These are phyloP conservation scores for Zoroaster sp. DNA, from an alignment of 53 echinoderm and acorn worm genomes.

Conservation along the genomic window DNA sequence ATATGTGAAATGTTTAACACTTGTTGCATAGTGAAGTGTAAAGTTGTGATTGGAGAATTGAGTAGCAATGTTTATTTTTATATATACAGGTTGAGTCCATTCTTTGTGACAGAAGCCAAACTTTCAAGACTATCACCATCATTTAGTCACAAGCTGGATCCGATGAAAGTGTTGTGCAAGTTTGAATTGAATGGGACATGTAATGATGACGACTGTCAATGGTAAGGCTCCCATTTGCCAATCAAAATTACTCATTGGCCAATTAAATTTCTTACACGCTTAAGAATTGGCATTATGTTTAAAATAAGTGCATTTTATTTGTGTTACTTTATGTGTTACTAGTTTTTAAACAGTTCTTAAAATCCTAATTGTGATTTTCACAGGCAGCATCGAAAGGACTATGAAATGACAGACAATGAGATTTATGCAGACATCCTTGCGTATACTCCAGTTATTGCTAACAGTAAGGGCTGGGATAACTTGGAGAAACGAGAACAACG, in stretches of 20 bases:
- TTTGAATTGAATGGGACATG: slow-evolving; percentile 93
- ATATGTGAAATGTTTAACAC: no score
- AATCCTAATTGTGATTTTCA: no score
- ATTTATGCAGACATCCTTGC: slow-evolving; percentile 64
- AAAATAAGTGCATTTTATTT: no score
- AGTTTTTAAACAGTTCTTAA: no score
- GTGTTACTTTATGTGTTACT: no score
- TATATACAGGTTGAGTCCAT: slow-evolving; percentile 74
- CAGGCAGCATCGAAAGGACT: slow-evolving; percentile 78
- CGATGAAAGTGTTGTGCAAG: slow-evolving; percentile 73
- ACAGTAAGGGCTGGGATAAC: background rate
- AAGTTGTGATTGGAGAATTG: background rate
- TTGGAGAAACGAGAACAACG: slow-evolving; percentile 22
- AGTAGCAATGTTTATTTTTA: no score
- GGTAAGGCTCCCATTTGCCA: slow-evolving; percentile 59
- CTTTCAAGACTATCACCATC: slow-evolving; percentile 62
- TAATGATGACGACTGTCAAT: slow-evolving; percentile 88
- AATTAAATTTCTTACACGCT: no score
- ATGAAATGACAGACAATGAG: slow-evolving; percentile 49
- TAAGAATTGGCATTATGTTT: no score
- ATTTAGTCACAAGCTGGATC: slow-evolving; percentile 81
- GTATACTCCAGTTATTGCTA: slow-evolving; percentile 44
- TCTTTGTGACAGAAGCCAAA: slow-evolving; percentile 61
- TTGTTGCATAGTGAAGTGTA: background rate
- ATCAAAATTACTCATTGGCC: background rate